Percentiles rank a stretch among this genome's conserved stretches.
Conservation (phyloP, 2,888 invertebrate genomes). For the Hermaeophaga mercurialis region DNA sequence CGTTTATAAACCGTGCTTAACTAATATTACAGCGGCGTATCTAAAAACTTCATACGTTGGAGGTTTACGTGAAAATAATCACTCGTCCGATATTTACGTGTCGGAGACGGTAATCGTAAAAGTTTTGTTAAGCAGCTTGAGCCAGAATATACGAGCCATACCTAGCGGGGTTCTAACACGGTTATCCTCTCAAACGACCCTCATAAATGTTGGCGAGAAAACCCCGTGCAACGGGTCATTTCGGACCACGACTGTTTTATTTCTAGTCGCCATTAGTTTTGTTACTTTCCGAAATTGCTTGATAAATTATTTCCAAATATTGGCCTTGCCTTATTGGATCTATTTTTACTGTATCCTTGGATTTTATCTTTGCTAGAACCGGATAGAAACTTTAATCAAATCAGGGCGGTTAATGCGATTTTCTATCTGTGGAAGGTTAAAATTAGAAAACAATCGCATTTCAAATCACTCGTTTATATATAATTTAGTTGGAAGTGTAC, state of each 20-base stretch:
- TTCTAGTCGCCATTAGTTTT: slow-evolving; percentile 20
- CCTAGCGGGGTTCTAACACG: slow-evolving; percentile 31
- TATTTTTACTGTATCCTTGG: slow-evolving; percentile 6
- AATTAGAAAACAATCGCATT: too few relatives aligned
- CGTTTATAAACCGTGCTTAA: slow-evolving; percentile 10
- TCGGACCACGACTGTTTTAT: slow-evolving; percentile 29
- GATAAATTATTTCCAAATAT: slow-evolving; percentile 11
- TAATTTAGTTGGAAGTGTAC: too few relatives aligned
- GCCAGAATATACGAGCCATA: slow-evolving; percentile 29
- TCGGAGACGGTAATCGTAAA: slow-evolving; percentile 28
- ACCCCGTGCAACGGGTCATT: slow-evolving; percentile 23
- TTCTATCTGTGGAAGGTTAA: too few relatives aligned
- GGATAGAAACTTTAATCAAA: too few relatives aligned
- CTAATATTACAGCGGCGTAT: slow-evolving; percentile 11
- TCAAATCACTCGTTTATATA: too few relatives aligned
- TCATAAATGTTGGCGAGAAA: slow-evolving; percentile 31
- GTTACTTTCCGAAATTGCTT: slow-evolving; percentile 8
- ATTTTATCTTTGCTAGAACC: too few relatives aligned
- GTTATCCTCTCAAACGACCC: slow-evolving; percentile 33
- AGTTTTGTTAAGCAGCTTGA: slow-evolving; percentile 29
- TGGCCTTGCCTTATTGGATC: slow-evolving; percentile 6
- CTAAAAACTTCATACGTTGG: slow-evolving; percentile 18
- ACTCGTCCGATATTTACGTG: slow-evolving; percentile 31
- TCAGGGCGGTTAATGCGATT: too few relatives aligned
- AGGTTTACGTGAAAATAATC: slow-evolving; percentile 27